Percentiles rank a stretch among this genome's conserved stretches.
Evolutionary conservation across 2,797 vertebrate species (phyloP).

Genomic region (Danio albolineatus): DNA sequence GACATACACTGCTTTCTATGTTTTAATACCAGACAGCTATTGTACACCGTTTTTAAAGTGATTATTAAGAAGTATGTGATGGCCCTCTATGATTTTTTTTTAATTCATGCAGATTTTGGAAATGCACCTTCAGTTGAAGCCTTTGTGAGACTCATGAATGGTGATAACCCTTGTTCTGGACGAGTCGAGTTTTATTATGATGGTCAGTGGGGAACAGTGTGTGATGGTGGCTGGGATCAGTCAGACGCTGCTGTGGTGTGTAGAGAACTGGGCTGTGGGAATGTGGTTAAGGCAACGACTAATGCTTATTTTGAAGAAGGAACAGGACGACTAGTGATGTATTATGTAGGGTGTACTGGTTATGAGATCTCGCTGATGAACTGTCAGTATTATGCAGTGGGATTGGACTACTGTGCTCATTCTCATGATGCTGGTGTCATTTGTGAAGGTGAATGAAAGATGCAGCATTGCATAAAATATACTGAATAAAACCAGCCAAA

Average conservation of each 20-base stretch:
- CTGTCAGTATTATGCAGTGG: constrained; percentile 6
- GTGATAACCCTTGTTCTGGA: neutral
- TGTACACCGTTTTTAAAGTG: too few relatives aligned
- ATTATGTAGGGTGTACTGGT: constrained; percentile 55
- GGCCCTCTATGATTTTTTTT: too few relatives aligned
- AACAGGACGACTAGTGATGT: constrained; percentile 2
- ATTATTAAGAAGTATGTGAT: too few relatives aligned
- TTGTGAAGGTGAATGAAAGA: constrained; percentile 14
- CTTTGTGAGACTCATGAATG: constrained; percentile 23
- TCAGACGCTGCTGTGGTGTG: constrained; percentile 56
- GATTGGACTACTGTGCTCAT: neutral
- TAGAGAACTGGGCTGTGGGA: constrained; percentile 65
- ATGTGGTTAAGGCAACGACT: constrained; percentile 47
- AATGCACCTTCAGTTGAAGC: constrained; percentile 1
- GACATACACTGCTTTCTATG: neutral
- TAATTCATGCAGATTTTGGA: constrained; percentile 2
- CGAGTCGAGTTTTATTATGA: constrained; percentile 40
- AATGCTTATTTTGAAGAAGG: constrained; percentile 33
- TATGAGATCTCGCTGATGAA: constrained; percentile 16
- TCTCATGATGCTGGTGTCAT: constrained; percentile 34
- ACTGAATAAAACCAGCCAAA: neutral
- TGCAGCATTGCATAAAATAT: neutral
- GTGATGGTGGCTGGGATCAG: constrained; percentile 58
- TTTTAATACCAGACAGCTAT: neutral
- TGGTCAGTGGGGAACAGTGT: constrained; percentile 37